These are phyloP conservation scores for Seriola aureovittata DNA, from an alignment of 2,113 vertebrate genomes.

Conservation along the genomic window DNA sequence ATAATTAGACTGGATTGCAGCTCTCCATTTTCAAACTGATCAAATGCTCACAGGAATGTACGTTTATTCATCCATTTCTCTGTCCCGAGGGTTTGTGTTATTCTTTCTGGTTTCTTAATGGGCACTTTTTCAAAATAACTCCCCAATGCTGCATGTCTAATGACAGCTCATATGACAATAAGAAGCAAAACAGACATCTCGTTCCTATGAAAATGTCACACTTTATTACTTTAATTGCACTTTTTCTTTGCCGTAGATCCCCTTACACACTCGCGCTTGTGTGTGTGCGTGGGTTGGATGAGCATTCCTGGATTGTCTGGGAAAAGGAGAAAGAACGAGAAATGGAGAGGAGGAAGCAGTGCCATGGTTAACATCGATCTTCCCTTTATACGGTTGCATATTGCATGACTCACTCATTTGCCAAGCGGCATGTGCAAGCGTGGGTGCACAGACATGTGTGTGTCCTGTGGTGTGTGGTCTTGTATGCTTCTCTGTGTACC, in stretches of 20 bases:
- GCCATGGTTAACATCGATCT: constrained; percentile 46
- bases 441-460: constrained; percentile 1
- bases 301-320: constrained; percentile 26
- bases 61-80: background rate
- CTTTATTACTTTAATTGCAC: constrained; percentile 35
- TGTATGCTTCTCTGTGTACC: background rate
- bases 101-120: background rate
- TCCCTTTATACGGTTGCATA: constrained; percentile 4
- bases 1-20: background rate
- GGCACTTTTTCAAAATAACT: background rate
- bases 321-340: constrained; percentile 25
- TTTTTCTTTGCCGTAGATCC: background rate
- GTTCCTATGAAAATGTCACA: constrained; percentile 28
- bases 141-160: background rate
- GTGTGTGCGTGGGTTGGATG: constrained; percentile 28
- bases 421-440: background rate
- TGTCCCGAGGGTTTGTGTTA: background rate
- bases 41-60: background rate
- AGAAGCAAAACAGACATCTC: constrained; percentile 3
- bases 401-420: constrained; percentile 48
- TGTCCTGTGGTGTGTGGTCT: background rate
- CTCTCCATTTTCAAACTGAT: constrained; percentile 2
- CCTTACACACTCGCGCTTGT: background rate
- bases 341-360: constrained; percentile 16
- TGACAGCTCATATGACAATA: background rate